Evolutionary conservation across 2,113 vertebrate genomes (phyloP).

Genomic region (Channa argus): DNA sequence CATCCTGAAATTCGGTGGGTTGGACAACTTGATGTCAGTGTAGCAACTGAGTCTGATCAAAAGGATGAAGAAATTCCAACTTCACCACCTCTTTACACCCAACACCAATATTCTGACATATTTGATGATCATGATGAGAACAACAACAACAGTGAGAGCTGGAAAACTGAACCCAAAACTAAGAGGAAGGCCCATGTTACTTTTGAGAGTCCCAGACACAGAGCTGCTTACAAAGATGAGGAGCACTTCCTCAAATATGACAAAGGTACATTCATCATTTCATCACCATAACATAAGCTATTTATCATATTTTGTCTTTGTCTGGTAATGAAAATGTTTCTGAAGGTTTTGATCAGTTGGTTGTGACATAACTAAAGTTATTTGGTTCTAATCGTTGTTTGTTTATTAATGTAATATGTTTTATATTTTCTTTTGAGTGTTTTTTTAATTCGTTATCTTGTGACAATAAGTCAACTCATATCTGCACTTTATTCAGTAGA

Average conservation of each 20-base stretch:
- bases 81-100: not conserved
- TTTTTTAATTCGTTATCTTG: not conserved
- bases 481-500: too few relatives aligned
- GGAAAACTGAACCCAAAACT: constrained; percentile 44
- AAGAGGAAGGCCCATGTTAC: constrained; percentile 31
- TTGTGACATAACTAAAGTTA: not conserved
- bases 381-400: not conserved
- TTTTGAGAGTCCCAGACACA: constrained; percentile 26
- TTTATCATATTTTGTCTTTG: constrained; percentile 21
- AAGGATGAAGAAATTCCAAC: constrained; percentile 21
- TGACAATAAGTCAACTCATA: not conserved
- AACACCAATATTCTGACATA: constrained; percentile 37
- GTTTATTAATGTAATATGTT: constrained; percentile 4
- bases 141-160: constrained; percentile 77
- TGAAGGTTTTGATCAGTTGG: constrained; percentile 3
- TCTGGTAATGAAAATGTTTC: constrained; percentile 8
- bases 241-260: constrained; percentile 13
- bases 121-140: constrained; percentile 65
- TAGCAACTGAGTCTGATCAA: constrained; percentile 6
- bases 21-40: constrained; percentile 28
- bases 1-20: constrained; percentile 21
- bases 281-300: constrained; percentile 13
- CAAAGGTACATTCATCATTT: constrained; percentile 72
- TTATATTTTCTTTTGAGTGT: constrained; percentile 5
- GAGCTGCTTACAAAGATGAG: constrained; percentile 29